Percentiles rank a stretch among this genome's conserved stretches.
Conservation (phyloP, 2,797 vertebrate genomes). For the Syndactyla subalaris region DNA sequence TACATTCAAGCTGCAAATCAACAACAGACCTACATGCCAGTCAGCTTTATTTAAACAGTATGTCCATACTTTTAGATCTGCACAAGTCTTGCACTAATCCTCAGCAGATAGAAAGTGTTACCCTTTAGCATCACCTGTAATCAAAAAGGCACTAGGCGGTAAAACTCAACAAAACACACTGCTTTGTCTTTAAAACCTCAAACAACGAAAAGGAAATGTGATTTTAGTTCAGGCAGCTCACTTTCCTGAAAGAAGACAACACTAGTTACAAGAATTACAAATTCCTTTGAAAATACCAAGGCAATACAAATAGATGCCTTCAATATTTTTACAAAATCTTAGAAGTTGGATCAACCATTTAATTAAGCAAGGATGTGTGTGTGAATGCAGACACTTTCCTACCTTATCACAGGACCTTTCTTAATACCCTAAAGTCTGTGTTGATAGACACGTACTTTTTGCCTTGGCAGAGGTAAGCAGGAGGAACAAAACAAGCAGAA, state of each 20-base stretch:
- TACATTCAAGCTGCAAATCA: background rate
- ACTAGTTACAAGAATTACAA: background rate
- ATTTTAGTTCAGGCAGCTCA: background rate
- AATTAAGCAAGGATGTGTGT: background rate
- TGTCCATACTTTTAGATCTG: background rate
- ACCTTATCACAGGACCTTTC: background rate
- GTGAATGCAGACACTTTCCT: background rate
- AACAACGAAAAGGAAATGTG: background rate
- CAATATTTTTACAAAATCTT: background rate
- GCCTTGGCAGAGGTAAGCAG: background rate
- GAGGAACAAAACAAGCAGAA: background rate
- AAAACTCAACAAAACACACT: background rate
- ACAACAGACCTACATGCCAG: background rate
- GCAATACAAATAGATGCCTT: background rate
- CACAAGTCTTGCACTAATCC: background rate
- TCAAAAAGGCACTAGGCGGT: background rate
- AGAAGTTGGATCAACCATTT: background rate
- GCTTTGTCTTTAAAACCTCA: background rate
- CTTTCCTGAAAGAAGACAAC: background rate
- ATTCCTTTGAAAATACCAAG: background rate
- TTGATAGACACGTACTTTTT: background rate
- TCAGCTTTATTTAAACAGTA: background rate
- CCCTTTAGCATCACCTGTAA: background rate
- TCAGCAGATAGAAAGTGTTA: background rate
- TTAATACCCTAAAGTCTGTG: background rate